phyloP scores from a whole-genome alignment of 2,888 invertebrate genomes.

The Lumbricus terrestris region DNA sequence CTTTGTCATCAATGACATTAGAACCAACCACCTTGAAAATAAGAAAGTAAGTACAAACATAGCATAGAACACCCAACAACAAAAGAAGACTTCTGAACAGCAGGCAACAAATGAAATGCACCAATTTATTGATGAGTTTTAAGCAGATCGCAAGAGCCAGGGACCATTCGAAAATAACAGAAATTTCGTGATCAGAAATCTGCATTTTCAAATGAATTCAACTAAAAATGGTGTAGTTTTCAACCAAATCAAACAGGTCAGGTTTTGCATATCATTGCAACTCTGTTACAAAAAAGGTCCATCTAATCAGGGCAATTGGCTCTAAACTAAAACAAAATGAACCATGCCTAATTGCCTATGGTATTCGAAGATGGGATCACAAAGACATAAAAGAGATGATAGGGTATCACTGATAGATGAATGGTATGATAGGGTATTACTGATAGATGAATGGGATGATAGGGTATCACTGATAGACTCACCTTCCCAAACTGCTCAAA shows the following conservation, averaged over 20 bases:
- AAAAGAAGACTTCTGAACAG: neutral
- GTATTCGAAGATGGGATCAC: no score
- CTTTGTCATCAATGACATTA: neutral
- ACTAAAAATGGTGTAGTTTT: no score
- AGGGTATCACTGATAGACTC: conserved; percentile 40
- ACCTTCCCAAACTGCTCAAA: conserved; percentile 99
- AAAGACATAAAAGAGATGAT: no score
- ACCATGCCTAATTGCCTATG: no score
- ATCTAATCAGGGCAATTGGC: no score
- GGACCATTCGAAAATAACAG: neutral
- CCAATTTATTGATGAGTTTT: neutral
- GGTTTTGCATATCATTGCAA: no score
- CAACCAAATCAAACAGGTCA: no score
- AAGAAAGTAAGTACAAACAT: neutral
- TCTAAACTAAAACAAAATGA: no score
- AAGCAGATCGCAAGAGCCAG: no score
- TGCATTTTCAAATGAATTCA: neutral
- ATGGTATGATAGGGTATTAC: no score
- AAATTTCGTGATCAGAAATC: neutral
- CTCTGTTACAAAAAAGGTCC: no score
- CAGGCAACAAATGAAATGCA: neutral
- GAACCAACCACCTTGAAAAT: neutral
- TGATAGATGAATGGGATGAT: neutral
- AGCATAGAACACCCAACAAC: neutral
- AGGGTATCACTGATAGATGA: no score